Percentiles rank a stretch among this genome's conserved stretches.
Evolutionary conservation across 2,888 invertebrate species (phyloP).

Genomic region (Plebejus melissa): DNA sequence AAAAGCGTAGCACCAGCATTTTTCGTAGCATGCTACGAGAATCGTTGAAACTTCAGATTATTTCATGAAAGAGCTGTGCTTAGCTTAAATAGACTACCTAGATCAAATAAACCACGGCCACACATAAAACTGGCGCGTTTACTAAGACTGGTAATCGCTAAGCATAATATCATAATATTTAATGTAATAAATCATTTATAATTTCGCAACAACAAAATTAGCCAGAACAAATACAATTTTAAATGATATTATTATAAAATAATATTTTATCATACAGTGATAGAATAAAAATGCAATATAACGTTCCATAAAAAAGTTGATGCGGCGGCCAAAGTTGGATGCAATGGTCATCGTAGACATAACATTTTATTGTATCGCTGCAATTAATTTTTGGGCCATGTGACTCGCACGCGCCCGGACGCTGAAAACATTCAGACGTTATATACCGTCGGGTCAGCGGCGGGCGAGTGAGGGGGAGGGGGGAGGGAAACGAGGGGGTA

Average conservation of each 20-base stretch:
- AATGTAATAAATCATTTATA: too few species aligned
- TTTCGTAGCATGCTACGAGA: not conserved
- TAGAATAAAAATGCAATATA: not conserved
- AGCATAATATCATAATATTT: not conserved
- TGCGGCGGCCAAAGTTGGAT: not conserved
- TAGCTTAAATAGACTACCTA: not conserved
- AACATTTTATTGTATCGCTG: not conserved
- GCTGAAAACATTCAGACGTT: constrained; percentile 41
- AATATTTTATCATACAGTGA: too few species aligned
- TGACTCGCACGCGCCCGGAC: constrained; percentile 39
- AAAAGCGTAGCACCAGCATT: not conserved
- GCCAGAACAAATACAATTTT: not conserved
- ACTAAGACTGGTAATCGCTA: not conserved
- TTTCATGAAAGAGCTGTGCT: not conserved
- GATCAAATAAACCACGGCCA: not conserved
- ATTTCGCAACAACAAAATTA: not conserved
- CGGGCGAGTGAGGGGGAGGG: constrained; percentile 47
- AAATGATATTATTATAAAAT: not conserved
- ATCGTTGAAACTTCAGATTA: too few species aligned
- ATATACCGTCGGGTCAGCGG: constrained; percentile 40
- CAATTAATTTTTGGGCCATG: constrained; percentile 37
- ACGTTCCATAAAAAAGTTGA: not conserved
- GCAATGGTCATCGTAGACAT: not conserved
- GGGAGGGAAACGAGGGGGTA: constrained; percentile 48
- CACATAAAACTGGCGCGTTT: not conserved